phyloP scores from a whole-genome alignment of 2,888 invertebrate genomes.

The Hirtodrosophila trivittata region DNA sequence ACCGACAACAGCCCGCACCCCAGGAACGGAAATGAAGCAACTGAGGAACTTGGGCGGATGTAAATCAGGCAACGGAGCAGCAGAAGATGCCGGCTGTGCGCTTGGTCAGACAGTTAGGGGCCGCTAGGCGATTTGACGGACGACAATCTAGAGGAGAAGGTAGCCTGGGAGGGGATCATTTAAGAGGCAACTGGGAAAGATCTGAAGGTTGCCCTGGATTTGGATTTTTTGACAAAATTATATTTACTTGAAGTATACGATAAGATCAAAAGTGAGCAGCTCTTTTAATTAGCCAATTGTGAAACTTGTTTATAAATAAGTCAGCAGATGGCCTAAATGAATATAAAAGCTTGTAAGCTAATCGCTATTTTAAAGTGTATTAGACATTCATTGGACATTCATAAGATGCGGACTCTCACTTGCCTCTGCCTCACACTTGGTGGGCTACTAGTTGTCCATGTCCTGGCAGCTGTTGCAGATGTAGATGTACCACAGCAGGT shows the following conservation, averaged over 20 bases:
- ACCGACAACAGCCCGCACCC: slow-evolving; percentile 14
- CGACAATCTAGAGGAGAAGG: slow-evolving; percentile 26
- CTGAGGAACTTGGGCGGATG: slow-evolving; percentile 72
- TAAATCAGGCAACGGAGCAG: slow-evolving; percentile 66
- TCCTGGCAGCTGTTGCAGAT: slow-evolving; percentile 5
- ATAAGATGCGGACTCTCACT: slow-evolving; percentile 31
- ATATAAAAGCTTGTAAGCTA: slow-evolving; percentile 35
- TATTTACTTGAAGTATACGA: slow-evolving; percentile 13
- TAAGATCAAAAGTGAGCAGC: slow-evolving; percentile 36
- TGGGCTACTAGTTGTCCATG: slow-evolving; percentile 16
- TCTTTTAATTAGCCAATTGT: slow-evolving; percentile 40
- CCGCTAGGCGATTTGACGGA: slow-evolving; percentile 32
- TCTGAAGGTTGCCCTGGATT: slow-evolving; percentile 1
- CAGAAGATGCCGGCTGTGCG: slow-evolving; percentile 63
- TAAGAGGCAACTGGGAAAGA: slow-evolving; percentile 1
- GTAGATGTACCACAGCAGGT: slow-evolving; percentile 3
- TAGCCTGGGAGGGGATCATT: not conserved
- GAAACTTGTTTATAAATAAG: slow-evolving; percentile 10
- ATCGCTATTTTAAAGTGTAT: not conserved
- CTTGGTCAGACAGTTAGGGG: slow-evolving; percentile 62
- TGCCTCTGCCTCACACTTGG: slow-evolving; percentile 7
- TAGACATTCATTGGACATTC: not conserved
- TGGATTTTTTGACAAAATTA: too few species aligned
- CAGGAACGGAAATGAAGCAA: slow-evolving; percentile 62
- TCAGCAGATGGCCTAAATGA: slow-evolving; percentile 3